Conservation (phyloP, 2,888 invertebrate species). For the Coremacera marginata region DNA sequence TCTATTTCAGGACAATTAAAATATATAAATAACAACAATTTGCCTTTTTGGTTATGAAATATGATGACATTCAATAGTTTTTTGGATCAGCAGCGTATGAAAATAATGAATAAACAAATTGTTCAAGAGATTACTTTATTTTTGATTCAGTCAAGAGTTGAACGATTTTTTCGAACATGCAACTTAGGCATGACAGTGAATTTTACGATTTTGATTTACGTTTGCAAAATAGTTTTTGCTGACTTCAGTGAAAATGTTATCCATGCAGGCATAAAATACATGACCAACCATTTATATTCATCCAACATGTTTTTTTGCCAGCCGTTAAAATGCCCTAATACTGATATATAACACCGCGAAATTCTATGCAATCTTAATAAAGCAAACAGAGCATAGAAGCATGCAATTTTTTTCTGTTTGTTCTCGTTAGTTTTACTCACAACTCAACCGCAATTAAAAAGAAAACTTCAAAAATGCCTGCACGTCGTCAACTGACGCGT, state of each 20-base stretch:
- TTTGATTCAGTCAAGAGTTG: no score
- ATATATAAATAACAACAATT: no score
- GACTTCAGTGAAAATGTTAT: background rate
- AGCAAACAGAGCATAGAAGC: background rate
- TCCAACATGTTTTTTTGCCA: no score
- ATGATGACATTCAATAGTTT: no score
- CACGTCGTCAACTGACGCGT: background rate
- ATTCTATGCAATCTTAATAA: background rate
- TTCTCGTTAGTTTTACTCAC: background rate
- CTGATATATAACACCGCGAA: background rate
- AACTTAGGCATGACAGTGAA: no score
- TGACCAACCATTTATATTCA: no score
- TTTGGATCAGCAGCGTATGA: no score
- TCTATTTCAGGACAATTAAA: no score
- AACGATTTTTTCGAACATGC: no score
- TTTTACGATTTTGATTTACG: slow-evolving; percentile 1
- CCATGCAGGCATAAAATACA: background rate
- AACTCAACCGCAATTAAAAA: background rate
- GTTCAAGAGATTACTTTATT: no score
- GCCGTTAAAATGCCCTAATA: background rate
- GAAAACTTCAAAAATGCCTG: background rate
- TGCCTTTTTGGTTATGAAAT: no score
- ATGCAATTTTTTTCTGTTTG: background rate
- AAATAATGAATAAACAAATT: no score
- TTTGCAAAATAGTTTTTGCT: background rate